Percentiles rank a stretch among this genome's conserved stretches.
Evolutionary conservation across 2,113 vertebrate species (phyloP).

Genomic region (Tragelaphus strepsiceros): DNA sequence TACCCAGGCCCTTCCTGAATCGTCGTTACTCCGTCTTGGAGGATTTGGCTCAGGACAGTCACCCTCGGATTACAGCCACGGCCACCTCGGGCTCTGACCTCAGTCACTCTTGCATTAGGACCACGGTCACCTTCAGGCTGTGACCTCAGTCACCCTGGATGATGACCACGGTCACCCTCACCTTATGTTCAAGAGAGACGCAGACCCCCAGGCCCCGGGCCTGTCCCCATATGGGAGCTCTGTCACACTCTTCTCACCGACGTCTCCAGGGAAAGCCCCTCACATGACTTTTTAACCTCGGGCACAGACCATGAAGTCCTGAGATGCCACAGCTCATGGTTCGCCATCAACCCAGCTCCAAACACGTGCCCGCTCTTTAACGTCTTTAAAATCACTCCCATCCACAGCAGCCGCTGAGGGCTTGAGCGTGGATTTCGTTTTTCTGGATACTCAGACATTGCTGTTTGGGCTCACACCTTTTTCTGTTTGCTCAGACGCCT

Average conservation of each 20-base stretch:
- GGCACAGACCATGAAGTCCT: rapidly evolving
- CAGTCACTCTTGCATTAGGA: neutral
- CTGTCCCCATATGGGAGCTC: rapidly evolving
- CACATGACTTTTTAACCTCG: rapidly evolving
- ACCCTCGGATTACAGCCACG: neutral
- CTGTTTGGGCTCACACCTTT: neutral
- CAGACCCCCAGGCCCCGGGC: rapidly evolving
- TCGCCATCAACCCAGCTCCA: neutral
- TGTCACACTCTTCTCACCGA: neutral
- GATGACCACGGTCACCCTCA: neutral
- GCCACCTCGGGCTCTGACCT: neutral
- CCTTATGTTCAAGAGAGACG: neutral
- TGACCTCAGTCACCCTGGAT: no score
- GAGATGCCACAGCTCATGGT: rapidly evolving
- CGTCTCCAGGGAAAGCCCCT: neutral
- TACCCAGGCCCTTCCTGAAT: neutral
- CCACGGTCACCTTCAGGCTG: neutral
- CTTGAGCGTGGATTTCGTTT: neutral
- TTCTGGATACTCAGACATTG: neutral
- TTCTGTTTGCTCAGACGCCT: neutral
- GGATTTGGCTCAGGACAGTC: rapidly evolving
- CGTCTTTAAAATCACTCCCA: neutral
- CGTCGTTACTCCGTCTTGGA: rapidly evolving
- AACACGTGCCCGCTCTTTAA: rapidly evolving
- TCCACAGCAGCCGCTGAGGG: neutral